Conservation (phyloP, 2,797 vertebrate species). For the Cottoperca gobio region DNA sequence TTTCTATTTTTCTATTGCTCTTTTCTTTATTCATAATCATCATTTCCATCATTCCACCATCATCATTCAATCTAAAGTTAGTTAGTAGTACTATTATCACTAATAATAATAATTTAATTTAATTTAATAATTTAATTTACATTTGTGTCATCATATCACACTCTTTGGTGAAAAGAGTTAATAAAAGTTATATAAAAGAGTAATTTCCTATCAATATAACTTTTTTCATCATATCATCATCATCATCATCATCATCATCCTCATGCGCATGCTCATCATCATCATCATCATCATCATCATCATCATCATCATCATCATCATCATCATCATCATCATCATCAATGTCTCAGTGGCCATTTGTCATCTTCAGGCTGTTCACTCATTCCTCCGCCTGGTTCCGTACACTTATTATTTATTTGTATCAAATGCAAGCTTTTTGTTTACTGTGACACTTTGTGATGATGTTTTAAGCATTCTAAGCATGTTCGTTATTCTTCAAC, state of each 20-base stretch:
- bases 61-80: neutral
- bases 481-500: slow-evolving; percentile 79
- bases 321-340: neutral
- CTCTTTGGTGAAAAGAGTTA: too few relatives aligned
- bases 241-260: neutral
- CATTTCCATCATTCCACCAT: neutral
- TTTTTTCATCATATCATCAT: neutral
- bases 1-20: neutral
- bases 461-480: slow-evolving; percentile 75
- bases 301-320: neutral
- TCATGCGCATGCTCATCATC: neutral
- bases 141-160: neutral
- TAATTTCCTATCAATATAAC: neutral
- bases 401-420: slow-evolving; percentile 48
- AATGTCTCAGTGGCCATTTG: slow-evolving; percentile 10
- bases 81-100: neutral
- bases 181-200: too few relatives aligned
- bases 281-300: neutral
- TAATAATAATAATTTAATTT: too few relatives aligned
- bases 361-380: slow-evolving; percentile 6
- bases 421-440: slow-evolving; percentile 64
- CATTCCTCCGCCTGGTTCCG: slow-evolving; percentile 39
- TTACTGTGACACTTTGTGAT: slow-evolving; percentile 64
- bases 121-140: too few relatives aligned
- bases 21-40: slow-evolving; percentile 15